Percentiles rank a stretch among this genome's conserved stretches.
These are phyloP conservation scores for Tokudaia tokunoshimensis DNA, from an alignment of 2,797 vertebrate species.

Conservation along the genomic window DNA sequence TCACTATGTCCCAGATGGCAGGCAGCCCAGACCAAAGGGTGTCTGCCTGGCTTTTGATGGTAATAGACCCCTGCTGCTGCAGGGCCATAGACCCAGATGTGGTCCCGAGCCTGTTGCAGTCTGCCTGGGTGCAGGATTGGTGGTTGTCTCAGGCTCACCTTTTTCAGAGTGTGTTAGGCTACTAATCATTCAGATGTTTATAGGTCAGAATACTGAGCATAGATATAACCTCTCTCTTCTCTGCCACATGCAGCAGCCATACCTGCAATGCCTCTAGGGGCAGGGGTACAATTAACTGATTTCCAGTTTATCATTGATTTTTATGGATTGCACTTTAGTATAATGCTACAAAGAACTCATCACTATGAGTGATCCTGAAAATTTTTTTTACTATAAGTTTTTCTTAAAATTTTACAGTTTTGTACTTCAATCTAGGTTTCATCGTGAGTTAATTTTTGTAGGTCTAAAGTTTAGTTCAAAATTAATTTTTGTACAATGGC, in stretches of 20 bases:
- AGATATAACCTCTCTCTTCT: neutral
- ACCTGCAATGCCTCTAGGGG: neutral
- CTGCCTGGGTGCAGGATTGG: neutral
- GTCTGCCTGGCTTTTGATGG: neutral
- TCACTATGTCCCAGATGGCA: neutral
- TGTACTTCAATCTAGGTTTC: neutral
- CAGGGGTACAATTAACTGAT: neutral
- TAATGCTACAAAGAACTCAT: neutral
- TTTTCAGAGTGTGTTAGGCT: neutral
- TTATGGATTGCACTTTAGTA: neutral
- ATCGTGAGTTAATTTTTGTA: conserved; percentile 22
- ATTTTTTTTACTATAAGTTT: neutral
- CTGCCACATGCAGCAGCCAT: neutral
- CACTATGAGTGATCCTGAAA: neutral
- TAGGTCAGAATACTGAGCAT: neutral
- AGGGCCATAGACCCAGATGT: neutral
- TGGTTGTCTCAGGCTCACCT: neutral
- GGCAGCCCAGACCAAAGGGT: neutral
- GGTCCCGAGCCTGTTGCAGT: neutral
- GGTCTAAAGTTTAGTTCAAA: neutral
- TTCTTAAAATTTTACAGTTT: neutral
- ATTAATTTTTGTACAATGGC: conserved; percentile 3
- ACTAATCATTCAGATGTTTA: neutral
- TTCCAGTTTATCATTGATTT: neutral
- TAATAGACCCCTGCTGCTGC: neutral